A percentile compares a stretch with the other conserved stretches of the same genome.
phyloP scores from a whole-genome alignment of 2,113 vertebrate genomes.

The Gymnorhina tibicen region DNA sequence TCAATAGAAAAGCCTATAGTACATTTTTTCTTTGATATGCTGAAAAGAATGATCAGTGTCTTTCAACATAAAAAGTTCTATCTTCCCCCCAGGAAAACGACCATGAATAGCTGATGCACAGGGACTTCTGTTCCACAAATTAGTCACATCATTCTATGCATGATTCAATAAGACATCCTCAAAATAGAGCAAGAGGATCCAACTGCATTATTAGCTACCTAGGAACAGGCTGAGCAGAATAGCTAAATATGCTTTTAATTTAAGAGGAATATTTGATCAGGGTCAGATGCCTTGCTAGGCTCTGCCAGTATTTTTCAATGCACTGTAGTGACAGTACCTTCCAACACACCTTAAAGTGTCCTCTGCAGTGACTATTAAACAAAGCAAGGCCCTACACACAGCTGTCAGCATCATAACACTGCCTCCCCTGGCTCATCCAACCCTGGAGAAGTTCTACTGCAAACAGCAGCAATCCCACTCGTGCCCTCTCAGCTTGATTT shows the following conservation, averaged over 20 bases:
- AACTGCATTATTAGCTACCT: background rate
- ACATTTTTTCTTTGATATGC: conserved; percentile 26
- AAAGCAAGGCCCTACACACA: background rate
- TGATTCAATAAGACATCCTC: background rate
- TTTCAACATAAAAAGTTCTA: background rate
- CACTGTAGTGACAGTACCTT: background rate
- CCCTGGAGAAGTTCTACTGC: background rate
- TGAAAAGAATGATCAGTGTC: conserved; percentile 17
- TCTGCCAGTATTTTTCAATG: background rate
- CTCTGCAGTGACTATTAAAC: background rate
- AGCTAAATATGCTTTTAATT: background rate
- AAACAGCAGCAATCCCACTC: background rate
- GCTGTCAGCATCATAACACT: background rate
- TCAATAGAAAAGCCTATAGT: background rate
- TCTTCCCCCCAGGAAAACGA: background rate
- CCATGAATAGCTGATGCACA: background rate
- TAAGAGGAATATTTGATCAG: background rate
- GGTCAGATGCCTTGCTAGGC: background rate
- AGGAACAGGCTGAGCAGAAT: background rate
- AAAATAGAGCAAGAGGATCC: background rate
- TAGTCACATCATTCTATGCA: background rate
- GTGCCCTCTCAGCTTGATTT: background rate
- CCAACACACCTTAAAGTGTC: background rate
- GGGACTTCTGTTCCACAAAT: background rate
- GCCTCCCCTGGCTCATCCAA: background rate